A percentile compares a stretch with the other conserved stretches of the same genome.
These are phyloP conservation scores for Barnardius zonarius DNA, from an alignment of 2,113 vertebrate genomes.

Conservation along the genomic window DNA sequence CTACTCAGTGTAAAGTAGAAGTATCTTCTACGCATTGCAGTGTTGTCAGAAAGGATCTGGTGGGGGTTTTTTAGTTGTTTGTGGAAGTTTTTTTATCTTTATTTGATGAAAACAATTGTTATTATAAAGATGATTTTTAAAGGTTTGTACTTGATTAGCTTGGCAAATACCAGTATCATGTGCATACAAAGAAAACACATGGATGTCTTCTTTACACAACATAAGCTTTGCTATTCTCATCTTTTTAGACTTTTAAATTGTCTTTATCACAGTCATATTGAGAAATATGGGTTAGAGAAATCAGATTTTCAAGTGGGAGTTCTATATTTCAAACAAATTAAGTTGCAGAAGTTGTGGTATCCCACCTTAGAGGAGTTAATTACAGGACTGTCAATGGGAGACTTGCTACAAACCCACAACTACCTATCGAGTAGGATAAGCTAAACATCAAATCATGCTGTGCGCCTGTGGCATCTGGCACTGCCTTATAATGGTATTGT, in stretches of 20 bases:
- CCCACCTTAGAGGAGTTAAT: not conserved
- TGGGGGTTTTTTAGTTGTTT: not conserved
- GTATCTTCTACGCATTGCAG: not conserved
- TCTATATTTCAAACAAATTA: not conserved
- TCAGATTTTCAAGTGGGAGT: not conserved
- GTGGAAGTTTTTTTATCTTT: not conserved
- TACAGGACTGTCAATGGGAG: not conserved
- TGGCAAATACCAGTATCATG: not conserved
- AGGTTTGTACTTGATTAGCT: not conserved
- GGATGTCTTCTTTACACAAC: not conserved
- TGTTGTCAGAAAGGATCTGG: not conserved
- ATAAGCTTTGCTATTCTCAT: not conserved
- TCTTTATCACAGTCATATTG: not conserved
- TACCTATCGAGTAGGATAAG: not conserved
- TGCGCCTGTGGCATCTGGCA: not conserved
- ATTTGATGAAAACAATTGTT: not conserved
- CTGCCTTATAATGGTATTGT: not conserved
- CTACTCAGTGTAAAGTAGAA: not conserved
- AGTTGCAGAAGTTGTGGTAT: not conserved
- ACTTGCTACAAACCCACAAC: not conserved
- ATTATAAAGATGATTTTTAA: not conserved
- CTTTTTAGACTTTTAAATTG: not conserved
- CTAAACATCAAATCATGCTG: not conserved
- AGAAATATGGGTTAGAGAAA: not conserved
- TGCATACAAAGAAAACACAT: not conserved